Conservation (phyloP, 2,888 invertebrate species). For the Aricia artaxerxes region DNA sequence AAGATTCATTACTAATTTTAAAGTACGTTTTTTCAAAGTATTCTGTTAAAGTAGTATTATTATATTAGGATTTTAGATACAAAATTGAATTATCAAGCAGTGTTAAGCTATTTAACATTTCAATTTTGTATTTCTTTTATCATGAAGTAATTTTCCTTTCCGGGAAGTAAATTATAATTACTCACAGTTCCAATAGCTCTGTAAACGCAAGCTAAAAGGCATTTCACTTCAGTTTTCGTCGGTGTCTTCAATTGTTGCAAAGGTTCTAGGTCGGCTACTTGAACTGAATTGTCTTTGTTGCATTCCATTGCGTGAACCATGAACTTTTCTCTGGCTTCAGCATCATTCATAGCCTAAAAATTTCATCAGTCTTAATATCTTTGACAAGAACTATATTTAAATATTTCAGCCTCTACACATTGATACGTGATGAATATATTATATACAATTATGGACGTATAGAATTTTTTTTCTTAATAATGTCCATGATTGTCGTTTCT, state of each 20-base stretch:
- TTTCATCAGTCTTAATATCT: background rate
- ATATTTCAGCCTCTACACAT: background rate
- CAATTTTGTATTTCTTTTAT: no score
- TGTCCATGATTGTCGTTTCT: no score
- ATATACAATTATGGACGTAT: no score
- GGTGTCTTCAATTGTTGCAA: slow-evolving; percentile 58
- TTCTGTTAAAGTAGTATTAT: no score
- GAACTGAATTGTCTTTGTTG: slow-evolving; percentile 55
- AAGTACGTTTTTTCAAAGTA: no score
- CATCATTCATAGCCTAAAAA: slow-evolving; percentile 55
- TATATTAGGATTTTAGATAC: no score
- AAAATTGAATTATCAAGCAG: no score
- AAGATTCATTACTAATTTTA: background rate
- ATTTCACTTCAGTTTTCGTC: slow-evolving; percentile 66
- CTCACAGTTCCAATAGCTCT: slow-evolving; percentile 31
- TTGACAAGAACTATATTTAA: background rate
- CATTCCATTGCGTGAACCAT: slow-evolving; percentile 59
- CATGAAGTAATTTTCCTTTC: background rate
- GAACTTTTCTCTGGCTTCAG: slow-evolving; percentile 57
- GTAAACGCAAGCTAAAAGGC: slow-evolving; percentile 66
- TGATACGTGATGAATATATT: background rate
- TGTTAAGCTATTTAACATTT: no score
- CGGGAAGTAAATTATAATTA: background rate
- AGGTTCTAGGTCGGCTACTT: slow-evolving; percentile 55
- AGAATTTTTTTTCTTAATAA: no score